phyloP scores from a whole-genome alignment of 1,140 invertebrate genomes.

The Eumaeus atala region DNA sequence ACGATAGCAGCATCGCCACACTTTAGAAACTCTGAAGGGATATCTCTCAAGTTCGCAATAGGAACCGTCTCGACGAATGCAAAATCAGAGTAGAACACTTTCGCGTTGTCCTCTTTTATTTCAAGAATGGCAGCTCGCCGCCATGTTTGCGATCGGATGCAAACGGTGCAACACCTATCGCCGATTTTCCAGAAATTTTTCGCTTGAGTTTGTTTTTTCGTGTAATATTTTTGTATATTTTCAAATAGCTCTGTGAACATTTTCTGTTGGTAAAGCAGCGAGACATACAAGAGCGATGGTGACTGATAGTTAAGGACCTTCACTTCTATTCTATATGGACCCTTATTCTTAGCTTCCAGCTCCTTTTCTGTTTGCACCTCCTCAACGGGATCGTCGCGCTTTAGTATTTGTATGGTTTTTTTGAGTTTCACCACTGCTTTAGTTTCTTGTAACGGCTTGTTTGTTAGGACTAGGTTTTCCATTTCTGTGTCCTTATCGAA shows the following conservation, averaged over 20 bases:
- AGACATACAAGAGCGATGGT: constrained; percentile 74
- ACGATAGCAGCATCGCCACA: constrained; percentile 69
- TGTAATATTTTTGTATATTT: constrained; percentile 72
- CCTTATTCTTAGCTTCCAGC: constrained; percentile 55
- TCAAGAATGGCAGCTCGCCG: constrained; percentile 70
- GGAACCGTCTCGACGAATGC: constrained; percentile 64
- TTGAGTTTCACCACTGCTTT: constrained; percentile 16
- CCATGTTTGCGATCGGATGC: constrained; percentile 65
- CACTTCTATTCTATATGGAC: constrained; percentile 69
- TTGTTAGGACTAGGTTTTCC: constrained; percentile 38
- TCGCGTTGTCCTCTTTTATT: constrained; percentile 43
- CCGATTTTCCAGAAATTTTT: constrained; percentile 56
- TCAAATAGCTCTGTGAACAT: constrained; percentile 51
- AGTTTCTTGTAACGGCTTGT: constrained; percentile 34
- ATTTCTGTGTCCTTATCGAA: constrained; percentile 41
- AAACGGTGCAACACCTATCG: constrained; percentile 68
- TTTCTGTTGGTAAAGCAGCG: constrained; percentile 49
- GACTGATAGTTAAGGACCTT: constrained; percentile 63
- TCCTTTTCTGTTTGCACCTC: constrained; percentile 29
- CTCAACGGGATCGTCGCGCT: constrained; percentile 20
- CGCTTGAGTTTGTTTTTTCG: constrained; percentile 28
- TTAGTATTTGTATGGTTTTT: constrained; percentile 25
- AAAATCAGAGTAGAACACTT: constrained; percentile 75
- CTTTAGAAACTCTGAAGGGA: constrained; percentile 54
- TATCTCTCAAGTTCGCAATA: constrained; percentile 46